Percentiles rank a stretch among this genome's conserved stretches.
Evolutionary conservation across 2,113 vertebrate species (phyloP).

Genomic region (Nesoenas mayeri): DNA sequence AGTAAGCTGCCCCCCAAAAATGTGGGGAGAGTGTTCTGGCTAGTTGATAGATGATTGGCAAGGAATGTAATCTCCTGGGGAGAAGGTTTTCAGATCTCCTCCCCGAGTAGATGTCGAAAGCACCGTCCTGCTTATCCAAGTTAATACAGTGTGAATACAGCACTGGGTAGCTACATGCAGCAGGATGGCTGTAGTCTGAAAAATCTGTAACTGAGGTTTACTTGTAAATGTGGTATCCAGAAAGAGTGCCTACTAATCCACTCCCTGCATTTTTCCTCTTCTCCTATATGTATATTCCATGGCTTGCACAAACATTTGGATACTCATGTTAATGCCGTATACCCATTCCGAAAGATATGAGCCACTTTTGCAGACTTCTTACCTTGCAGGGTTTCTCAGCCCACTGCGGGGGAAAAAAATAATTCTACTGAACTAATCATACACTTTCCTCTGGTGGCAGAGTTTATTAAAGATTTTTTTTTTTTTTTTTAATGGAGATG

Average conservation of each 20-base stretch:
- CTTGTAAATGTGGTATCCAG: not conserved
- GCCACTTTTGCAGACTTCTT: not conserved
- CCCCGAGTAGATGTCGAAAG: not conserved
- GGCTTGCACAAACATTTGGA: not conserved
- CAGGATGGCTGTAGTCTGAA: not conserved
- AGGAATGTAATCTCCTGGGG: not conserved
- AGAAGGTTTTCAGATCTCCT: constrained; percentile 16
- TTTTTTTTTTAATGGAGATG: not conserved
- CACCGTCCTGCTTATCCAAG: not conserved
- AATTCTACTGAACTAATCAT: not conserved
- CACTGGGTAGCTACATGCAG: not conserved
- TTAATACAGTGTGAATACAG: not conserved
- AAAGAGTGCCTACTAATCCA: not conserved
- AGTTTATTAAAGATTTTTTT: not conserved
- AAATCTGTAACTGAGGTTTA: not conserved
- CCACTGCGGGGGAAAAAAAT: not conserved
- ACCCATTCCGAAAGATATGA: not conserved
- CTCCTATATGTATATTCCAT: not conserved
- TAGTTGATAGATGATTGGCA: not conserved
- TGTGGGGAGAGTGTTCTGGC: not conserved
- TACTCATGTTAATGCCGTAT: not conserved
- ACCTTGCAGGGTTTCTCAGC: not conserved
- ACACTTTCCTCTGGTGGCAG: not conserved
- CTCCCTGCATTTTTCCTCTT: not conserved
- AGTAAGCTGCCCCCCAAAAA: not conserved